phyloP scores from a whole-genome alignment of 2,888 invertebrate species.

The Caenorhabditis imperialis region DNA sequence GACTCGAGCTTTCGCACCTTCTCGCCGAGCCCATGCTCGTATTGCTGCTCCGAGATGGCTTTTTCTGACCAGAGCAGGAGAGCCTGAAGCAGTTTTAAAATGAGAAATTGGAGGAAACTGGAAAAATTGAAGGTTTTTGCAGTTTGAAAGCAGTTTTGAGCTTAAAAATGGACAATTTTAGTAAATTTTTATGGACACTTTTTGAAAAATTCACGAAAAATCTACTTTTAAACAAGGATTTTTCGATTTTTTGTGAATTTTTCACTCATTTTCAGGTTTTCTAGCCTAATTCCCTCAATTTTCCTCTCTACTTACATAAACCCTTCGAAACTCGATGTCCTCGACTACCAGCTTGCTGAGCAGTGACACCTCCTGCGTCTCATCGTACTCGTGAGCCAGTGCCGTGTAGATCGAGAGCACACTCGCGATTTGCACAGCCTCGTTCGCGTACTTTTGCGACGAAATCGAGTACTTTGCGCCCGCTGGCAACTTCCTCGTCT shows the following conservation, averaged over 20 bases:
- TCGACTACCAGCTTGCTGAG: conserved; percentile 39
- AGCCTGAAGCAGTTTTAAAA: conserved; percentile 18
- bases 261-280: not conserved
- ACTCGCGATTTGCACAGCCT: conserved; percentile 53
- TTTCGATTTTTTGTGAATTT: too few species aligned
- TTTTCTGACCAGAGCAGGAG: conserved; percentile 50
- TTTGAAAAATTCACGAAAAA: too few species aligned
- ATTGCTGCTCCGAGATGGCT: conserved; percentile 49
- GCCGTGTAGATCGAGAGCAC: conserved; percentile 42
- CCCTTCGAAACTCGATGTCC: conserved; percentile 44
- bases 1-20: conserved; percentile 33
- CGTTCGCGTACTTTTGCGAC: conserved; percentile 47
- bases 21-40: conserved; percentile 34
- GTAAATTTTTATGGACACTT: too few species aligned
- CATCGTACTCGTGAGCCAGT: conserved; percentile 40
- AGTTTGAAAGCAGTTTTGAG: too few species aligned
- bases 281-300: too few species aligned
- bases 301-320: conserved; percentile 35
- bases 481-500: conserved; percentile 36
- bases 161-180: too few species aligned
- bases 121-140: too few species aligned
- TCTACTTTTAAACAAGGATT: too few species aligned
- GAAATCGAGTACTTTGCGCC: conserved; percentile 19
- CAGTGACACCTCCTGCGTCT: conserved; percentile 29
- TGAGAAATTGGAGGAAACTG: not conserved